Percentiles rank a stretch among this genome's conserved stretches.
These are phyloP conservation scores for Pogonomyrmex barbatus DNA, from an alignment of 1,140 invertebrate genomes.

Conservation along the genomic window DNA sequence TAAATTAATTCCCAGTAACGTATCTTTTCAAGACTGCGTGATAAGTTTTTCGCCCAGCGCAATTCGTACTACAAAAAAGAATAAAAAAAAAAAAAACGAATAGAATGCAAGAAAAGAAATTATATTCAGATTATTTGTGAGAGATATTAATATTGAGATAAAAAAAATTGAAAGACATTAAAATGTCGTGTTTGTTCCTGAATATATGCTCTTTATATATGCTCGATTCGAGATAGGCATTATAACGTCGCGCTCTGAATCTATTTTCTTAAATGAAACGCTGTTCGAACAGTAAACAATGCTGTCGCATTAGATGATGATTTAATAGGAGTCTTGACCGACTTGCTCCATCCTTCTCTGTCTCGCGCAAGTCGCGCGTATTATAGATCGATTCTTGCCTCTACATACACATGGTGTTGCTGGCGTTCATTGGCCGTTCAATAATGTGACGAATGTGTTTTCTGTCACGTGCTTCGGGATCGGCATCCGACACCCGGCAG, in stretches of 20 bases:
- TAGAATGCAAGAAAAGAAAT: not conserved
- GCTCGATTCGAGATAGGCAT: not conserved
- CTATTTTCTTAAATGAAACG: slow-evolving; percentile 43
- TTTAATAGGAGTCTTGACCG: slow-evolving; percentile 56
- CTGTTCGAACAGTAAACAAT: slow-evolving; percentile 24
- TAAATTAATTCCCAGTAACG: not conserved
- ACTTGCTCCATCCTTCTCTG: not conserved
- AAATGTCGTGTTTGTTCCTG: not conserved
- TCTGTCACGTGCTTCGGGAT: slow-evolving; percentile 48
- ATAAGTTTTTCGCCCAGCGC: not conserved
- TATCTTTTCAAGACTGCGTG: not conserved
- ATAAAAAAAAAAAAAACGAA: not conserved
- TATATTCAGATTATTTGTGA: not conserved
- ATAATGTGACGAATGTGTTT: slow-evolving; percentile 65
- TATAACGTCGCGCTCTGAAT: slow-evolving; percentile 5
- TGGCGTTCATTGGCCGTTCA: slow-evolving; percentile 51
- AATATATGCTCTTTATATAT: not conserved
- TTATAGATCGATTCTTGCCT: slow-evolving; percentile 65
- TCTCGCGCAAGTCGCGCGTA: not conserved
- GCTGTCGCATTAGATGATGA: slow-evolving; percentile 51
- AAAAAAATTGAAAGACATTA: not conserved
- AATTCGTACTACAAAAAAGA: not conserved
- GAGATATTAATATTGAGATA: not conserved
- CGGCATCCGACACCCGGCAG: slow-evolving; percentile 60
- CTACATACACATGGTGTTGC: not conserved